Percentiles rank a stretch among this genome's conserved stretches.
These are phyloP conservation scores for Bungarus multicinctus DNA, from an alignment of 2,113 vertebrate genomes.

Conservation along the genomic window DNA sequence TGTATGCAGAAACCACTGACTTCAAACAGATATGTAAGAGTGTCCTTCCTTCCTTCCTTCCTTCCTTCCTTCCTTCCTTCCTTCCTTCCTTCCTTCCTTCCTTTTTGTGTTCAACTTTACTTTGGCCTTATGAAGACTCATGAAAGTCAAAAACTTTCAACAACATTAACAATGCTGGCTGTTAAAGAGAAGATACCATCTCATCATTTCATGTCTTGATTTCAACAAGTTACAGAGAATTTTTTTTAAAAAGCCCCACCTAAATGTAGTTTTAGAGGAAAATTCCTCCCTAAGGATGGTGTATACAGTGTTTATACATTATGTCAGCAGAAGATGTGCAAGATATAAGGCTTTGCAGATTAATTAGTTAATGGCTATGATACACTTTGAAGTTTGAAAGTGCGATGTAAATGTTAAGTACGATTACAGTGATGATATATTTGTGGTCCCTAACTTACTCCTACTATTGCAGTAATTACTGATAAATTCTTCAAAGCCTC, in stretches of 20 bases:
- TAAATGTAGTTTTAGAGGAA: slow-evolving; percentile 23
- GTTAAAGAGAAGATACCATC: neutral
- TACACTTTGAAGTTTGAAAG: slow-evolving; percentile 54
- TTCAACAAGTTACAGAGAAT: neutral
- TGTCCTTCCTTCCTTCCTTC: neutral
- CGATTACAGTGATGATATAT: slow-evolving; percentile 47
- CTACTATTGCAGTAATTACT: slow-evolving; percentile 51
- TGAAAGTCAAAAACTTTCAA: neutral
- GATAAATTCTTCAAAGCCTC: slow-evolving; percentile 28
- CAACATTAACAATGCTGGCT: neutral
- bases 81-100: too few species aligned
- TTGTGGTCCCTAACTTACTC: slow-evolving; percentile 47
- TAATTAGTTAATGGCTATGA: slow-evolving; percentile 60
- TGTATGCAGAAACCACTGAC: neutral
- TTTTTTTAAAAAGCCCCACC: neutral
- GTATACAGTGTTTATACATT: slow-evolving; percentile 46
- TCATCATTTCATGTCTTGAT: neutral
- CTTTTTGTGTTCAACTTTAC: neutral
- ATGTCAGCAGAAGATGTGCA: slow-evolving; percentile 28
- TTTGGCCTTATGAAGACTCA: neutral
- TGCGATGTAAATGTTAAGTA: slow-evolving; percentile 21
- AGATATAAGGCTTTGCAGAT: slow-evolving; percentile 42
- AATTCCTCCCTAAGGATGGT: slow-evolving; percentile 33
- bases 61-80: too few species aligned
- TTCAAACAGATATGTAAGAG: neutral